Percentiles rank a stretch among this genome's conserved stretches.
These are phyloP conservation scores for Yponomeuta plumbellus DNA, from an alignment of 2,888 invertebrate species.

Conservation along the genomic window DNA sequence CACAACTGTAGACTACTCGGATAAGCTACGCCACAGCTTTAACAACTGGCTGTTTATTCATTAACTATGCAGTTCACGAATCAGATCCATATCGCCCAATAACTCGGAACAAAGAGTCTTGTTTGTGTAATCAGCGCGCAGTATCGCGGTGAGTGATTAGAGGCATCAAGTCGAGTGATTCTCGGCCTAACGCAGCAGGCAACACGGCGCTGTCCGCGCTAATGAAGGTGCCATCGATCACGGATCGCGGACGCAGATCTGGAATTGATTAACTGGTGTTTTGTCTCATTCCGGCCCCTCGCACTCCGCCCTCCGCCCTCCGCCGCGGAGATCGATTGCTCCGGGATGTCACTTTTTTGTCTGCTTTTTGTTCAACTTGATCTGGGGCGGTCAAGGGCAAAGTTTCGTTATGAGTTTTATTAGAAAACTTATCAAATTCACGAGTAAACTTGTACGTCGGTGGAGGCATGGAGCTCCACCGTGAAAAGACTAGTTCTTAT, in stretches of 20 bases:
- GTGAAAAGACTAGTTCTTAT: background rate
- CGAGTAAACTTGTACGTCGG: background rate
- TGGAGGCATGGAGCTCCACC: background rate
- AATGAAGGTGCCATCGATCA: constrained; percentile 24
- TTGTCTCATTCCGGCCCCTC: constrained; percentile 18
- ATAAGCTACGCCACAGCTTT: background rate
- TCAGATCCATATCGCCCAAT: background rate
- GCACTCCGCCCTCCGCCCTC: constrained; percentile 1
- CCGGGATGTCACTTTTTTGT: constrained; percentile 1
- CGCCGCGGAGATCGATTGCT: background rate
- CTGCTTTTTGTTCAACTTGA: background rate
- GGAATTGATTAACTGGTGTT: constrained; percentile 25
- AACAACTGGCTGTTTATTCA: background rate
- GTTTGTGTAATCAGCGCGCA: constrained; percentile 1
- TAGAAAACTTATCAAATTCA: background rate
- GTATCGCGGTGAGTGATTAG: background rate
- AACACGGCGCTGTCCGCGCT: constrained; percentile 14
- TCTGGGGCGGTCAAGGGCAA: background rate
- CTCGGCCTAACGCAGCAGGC: background rate
- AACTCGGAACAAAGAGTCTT: background rate
- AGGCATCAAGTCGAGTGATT: background rate
- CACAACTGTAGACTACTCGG: background rate
- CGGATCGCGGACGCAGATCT: constrained; percentile 17
- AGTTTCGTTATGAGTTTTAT: background rate
- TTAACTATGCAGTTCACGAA: background rate